A percentile compares a stretch with the other conserved stretches of the same genome.
phyloP scores from a whole-genome alignment of 2,888 invertebrate genomes.

The Marasmarcha lunaedactyla region DNA sequence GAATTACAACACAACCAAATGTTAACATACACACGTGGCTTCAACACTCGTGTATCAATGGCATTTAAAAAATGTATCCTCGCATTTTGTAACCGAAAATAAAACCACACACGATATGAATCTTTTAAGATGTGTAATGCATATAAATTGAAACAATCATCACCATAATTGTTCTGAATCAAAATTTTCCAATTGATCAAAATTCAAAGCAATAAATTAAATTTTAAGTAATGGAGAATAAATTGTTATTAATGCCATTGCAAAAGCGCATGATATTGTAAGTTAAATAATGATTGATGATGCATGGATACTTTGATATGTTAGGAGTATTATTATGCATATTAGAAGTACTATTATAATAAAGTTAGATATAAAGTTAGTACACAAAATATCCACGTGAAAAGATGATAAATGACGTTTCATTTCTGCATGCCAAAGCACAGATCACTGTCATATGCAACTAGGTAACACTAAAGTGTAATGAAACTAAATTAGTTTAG shows the following conservation, averaged over 20 bases:
- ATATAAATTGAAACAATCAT: too few species aligned
- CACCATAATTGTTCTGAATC: too few species aligned
- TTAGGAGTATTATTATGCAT: not conserved
- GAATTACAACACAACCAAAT: conserved; percentile 73
- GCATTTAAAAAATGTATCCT: conserved; percentile 37
- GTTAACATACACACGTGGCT: conserved; percentile 33
- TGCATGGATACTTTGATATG: conserved; percentile 29
- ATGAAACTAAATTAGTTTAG: conserved; percentile 34
- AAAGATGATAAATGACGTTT: conserved; percentile 38
- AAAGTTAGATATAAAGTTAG: too few species aligned
- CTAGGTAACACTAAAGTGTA: conserved; percentile 32
- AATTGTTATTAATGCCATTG: conserved; percentile 59
- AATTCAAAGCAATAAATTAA: too few species aligned
- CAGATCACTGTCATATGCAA: conserved; percentile 51
- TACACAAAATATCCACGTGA: not conserved
- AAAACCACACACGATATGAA: not conserved
- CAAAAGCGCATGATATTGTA: conserved; percentile 43
- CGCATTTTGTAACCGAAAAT: not conserved
- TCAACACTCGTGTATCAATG: conserved; percentile 18
- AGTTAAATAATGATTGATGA: conserved; percentile 49
- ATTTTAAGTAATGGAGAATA: conserved; percentile 17
- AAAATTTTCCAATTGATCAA: too few species aligned
- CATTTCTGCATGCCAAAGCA: conserved; percentile 71
- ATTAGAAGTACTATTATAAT: not conserved
- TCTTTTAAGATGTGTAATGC: too few species aligned